Base-by-base conservation (phyloP, 2,888 invertebrate species). In the Eutolmus rufibarbis region DNA sequence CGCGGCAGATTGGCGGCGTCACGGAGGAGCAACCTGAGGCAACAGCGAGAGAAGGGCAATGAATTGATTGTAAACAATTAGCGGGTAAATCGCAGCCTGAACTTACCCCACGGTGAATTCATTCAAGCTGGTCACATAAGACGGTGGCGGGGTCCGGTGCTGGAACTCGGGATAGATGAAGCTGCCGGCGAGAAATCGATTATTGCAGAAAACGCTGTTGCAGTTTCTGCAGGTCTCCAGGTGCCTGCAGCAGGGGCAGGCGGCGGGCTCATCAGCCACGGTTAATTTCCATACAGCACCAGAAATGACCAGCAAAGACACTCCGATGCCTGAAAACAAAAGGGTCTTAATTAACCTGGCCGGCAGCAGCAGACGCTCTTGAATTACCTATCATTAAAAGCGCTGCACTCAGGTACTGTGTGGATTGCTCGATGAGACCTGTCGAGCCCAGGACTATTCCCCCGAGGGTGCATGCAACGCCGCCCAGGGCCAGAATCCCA, bases 131-230 rank as follows among this genome's bases (percentile, higher is more conserved):
- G 98, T 98, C 93, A 98, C 96, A 92, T 98, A 98, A 89, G 98
- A 97, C 37, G 98, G 98, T 74, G 98, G 98, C 57, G 98, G 98
- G 37, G 98, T 97, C 90, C 98, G 94, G 93, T 97, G 98, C 92
- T 98, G 98, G 92, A 98, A 98, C 93, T 98, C 98, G 3, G 98
- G 98, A 92, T 98, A 98, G 93, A 97, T 95, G 96, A 97, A 97
- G 91, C 97, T 97, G 91, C 97, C 97, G 0, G 97, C 97, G 92
- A 97, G 96, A 92, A 97, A 95, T 0, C 97, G 96, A 88, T 97
- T 94, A 74, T 96, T 96, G 89, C 92, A 92, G 91, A 96, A 97
- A 81, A 96, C 95, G 89, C 95, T 94, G 89, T 95, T 92, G 88
- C 94, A 92, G 87, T 91, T 92, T 46, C 91, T 91, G 92, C 93